Percentiles rank a stretch among this genome's conserved stretches.
phyloP scores from a whole-genome alignment of 2,888 invertebrate species.

The Mythimna albipuncta region DNA sequence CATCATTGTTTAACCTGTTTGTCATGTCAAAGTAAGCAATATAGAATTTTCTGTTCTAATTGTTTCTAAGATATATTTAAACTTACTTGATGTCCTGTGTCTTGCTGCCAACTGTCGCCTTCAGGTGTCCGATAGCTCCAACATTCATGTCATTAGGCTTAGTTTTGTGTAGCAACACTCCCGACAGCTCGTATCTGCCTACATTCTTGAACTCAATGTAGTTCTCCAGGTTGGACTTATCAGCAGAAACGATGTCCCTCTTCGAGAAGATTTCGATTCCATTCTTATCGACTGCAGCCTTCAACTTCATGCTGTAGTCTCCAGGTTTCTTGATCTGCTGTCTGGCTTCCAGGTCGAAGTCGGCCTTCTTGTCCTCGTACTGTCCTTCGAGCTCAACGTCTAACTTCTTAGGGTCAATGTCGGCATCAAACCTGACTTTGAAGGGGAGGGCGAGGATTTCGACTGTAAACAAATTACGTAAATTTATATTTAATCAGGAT shows the following conservation, averaged over 20 bases:
- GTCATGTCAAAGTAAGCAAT: background rate
- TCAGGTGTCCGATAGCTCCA: conserved; percentile 90
- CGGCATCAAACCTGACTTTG: conserved; percentile 89
- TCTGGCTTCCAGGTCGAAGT: conserved; percentile 91
- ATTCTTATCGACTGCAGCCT: conserved; percentile 75
- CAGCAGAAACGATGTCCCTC: conserved; percentile 89
- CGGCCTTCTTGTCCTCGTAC: conserved; percentile 91
- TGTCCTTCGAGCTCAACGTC: conserved; percentile 90
- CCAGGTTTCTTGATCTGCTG: conserved; percentile 83
- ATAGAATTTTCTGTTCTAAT: background rate
- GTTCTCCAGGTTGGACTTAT: conserved; percentile 92
- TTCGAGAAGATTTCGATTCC: conserved; percentile 88
- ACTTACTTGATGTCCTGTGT: conserved; percentile 91
- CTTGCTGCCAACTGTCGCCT: conserved; percentile 86
- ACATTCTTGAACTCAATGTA: conserved; percentile 90
- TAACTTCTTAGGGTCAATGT: conserved; percentile 90
- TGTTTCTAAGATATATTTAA: background rate
- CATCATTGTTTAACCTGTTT: background rate
- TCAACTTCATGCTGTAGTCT: conserved; percentile 83
- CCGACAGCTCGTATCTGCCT: conserved; percentile 92
- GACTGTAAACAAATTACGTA: conserved; percentile 74
- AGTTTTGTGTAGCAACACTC: conserved; percentile 89
- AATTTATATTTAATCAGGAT: background rate
- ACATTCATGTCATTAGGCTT: conserved; percentile 90
- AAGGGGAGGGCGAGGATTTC: conserved; percentile 89